Percentiles rank a stretch among this genome's conserved stretches.
Evolutionary conservation across 2,888 invertebrate species (phyloP).

Genomic region (Conchocele bisecta): DNA sequence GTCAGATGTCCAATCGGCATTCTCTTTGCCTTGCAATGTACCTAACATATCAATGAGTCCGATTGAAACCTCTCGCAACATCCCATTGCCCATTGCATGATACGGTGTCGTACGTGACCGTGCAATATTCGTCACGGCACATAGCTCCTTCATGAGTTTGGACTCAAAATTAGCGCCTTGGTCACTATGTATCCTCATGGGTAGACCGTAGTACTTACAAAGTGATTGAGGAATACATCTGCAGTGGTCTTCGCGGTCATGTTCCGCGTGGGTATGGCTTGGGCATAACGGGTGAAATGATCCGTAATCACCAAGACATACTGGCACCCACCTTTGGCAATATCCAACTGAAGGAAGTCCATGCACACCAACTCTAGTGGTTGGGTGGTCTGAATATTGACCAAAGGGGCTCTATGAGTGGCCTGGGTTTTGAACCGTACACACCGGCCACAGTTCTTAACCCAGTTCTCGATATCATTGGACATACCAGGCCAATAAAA

Average conservation of each 20-base stretch:
- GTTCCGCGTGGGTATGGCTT: not conserved
- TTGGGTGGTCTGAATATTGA: not conserved
- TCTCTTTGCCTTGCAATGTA: not conserved
- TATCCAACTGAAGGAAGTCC: not conserved
- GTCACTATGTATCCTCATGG: constrained; percentile 1
- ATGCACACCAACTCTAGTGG: constrained; percentile 1
- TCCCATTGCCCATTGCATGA: constrained; percentile 1
- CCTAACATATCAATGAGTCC: not conserved
- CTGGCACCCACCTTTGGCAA: too few species aligned
- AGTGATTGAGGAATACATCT: not conserved
- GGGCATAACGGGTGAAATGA: constrained; percentile 3
- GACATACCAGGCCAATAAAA: constrained; percentile 1
- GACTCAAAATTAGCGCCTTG: not conserved
- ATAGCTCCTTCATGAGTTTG: too few species aligned
- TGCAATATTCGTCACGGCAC: too few species aligned
- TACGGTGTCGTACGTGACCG: constrained; percentile 4
- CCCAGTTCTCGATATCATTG: not conserved
- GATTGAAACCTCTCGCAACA: not conserved
- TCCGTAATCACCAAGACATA: too few species aligned
- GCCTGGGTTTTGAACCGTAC: not conserved
- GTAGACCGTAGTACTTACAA: not conserved
- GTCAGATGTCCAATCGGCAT: not conserved
- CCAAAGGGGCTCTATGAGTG: not conserved
- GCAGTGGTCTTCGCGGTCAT: not conserved
- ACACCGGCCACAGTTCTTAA: not conserved